A percentile compares a stretch with the other conserved stretches of the same genome.
Conservation (phyloP, 2,113 vertebrate genomes). For the Loxodonta africana region DNA sequence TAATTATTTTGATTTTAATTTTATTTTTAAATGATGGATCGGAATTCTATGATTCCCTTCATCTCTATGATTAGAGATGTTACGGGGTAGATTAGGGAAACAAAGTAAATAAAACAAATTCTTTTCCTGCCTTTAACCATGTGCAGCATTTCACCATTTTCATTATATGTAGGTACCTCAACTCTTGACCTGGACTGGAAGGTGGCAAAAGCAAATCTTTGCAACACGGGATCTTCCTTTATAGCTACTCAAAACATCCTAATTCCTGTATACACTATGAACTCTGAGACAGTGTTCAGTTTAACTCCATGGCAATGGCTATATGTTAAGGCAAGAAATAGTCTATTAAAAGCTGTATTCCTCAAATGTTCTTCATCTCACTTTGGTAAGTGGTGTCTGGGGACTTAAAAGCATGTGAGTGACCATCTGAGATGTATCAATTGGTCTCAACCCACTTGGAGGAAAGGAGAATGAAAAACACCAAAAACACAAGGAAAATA, state of each 20-base stretch:
- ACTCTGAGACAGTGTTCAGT: not conserved
- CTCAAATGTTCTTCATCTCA: not conserved
- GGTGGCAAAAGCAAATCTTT: not conserved
- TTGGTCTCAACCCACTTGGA: too few species aligned
- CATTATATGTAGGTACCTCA: not conserved
- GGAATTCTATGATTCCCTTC: not conserved
- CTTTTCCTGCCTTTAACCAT: not conserved
- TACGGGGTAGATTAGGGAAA: not conserved
- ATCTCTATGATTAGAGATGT: not conserved
- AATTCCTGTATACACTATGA: not conserved
- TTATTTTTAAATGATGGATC: conserved; percentile 16
- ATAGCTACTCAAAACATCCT: not conserved
- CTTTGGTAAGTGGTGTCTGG: too few species aligned
- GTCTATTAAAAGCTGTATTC: not conserved
- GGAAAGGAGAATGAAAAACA: too few species aligned
- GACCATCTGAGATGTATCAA: too few species aligned
- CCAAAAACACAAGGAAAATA: too few species aligned
- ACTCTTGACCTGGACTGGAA: not conserved
- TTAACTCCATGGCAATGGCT: too few species aligned
- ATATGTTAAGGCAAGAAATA: not conserved
- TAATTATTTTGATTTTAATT: conserved; percentile 15
- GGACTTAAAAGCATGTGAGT: too few species aligned
- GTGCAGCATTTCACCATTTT: not conserved
- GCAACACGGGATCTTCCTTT: not conserved
- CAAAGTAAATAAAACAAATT: not conserved